Percentiles rank a stretch among this genome's conserved stretches.
phyloP scores from a whole-genome alignment of 2,888 invertebrate species.

The Andrena fulva region DNA sequence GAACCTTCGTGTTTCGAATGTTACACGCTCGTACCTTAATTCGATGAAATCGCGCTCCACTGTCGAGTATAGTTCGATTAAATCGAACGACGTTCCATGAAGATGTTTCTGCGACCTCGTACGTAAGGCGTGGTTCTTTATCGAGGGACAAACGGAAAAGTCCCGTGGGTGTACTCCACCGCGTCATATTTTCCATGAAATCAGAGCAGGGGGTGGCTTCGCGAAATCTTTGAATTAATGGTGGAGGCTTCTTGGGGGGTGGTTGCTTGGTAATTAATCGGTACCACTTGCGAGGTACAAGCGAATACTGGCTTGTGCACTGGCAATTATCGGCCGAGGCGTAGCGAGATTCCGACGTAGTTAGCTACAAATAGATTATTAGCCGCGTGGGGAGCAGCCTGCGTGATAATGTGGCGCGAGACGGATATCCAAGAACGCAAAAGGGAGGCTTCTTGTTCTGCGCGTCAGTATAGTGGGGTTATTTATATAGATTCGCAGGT shows the following conservation, averaged over 20 bases:
- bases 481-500: no score
- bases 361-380: slow-evolving; percentile 37
- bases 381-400: slow-evolving; percentile 30
- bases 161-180: no score
- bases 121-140: not conserved
- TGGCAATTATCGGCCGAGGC: no score
- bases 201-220: no score
- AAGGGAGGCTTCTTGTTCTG: slow-evolving; percentile 1
- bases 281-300: not conserved
- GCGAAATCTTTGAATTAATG: no score
- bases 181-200: no score
- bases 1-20: slow-evolving; percentile 17
- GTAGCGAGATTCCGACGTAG: not conserved
- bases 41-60: slow-evolving; percentile 15
- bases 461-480: no score
- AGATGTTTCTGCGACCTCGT: not conserved
- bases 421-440: slow-evolving; percentile 25
- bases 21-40: slow-evolving; percentile 21
- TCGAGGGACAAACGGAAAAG: no score
- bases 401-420: slow-evolving; percentile 21
- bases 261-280: not conserved
- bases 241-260: no score
- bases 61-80: not conserved
- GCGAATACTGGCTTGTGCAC: no score
- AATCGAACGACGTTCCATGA: not conserved